Percentiles rank a stretch among this genome's conserved stretches.
Evolutionary conservation across 2,888 invertebrate genomes (phyloP).

Genomic region (Campaea margaritaria): DNA sequence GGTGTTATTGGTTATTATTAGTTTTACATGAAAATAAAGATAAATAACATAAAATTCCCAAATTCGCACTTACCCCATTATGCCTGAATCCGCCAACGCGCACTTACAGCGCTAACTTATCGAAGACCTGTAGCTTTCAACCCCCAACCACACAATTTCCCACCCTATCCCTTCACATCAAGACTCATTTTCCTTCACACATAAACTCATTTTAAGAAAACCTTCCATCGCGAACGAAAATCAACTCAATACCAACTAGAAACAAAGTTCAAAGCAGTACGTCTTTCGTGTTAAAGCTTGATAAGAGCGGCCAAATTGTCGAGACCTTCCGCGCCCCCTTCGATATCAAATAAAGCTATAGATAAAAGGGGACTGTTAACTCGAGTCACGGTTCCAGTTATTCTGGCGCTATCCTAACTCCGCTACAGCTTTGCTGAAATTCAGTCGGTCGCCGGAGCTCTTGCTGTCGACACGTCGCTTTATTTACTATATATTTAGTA

Average conservation of each 20-base stretch:
- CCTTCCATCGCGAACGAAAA: slow-evolving; percentile 16
- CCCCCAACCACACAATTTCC: slow-evolving; percentile 2
- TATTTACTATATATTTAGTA: slow-evolving; percentile 21
- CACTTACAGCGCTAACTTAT: slow-evolving; percentile 75
- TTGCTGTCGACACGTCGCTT: slow-evolving; percentile 47
- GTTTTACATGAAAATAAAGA: too few species aligned
- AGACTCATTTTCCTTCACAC: slow-evolving; percentile 20
- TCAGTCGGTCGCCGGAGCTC: slow-evolving; percentile 57
- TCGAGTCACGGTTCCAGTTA: slow-evolving; percentile 58
- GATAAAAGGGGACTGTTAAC: slow-evolving; percentile 56
- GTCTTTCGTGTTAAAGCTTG: slow-evolving; percentile 42
- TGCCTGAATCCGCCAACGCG: slow-evolving; percentile 46
- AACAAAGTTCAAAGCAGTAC: slow-evolving; percentile 31
- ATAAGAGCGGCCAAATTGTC: slow-evolving; percentile 56
- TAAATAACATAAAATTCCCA: slow-evolving; percentile 4
- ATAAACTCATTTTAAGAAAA: slow-evolving; percentile 6
- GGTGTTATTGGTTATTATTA: too few species aligned
- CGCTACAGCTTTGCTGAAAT: slow-evolving; percentile 41
- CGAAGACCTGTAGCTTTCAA: slow-evolving; percentile 79
- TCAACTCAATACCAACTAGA: fast-evolving
- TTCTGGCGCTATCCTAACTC: slow-evolving; percentile 52
- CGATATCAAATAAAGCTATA: slow-evolving; percentile 44
- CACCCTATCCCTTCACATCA: slow-evolving; percentile 13
- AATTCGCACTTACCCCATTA: slow-evolving; percentile 50
- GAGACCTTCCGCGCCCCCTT: slow-evolving; percentile 51